A percentile compares a stretch with the other conserved stretches of the same genome.
Conservation (phyloP, 2,888 invertebrate genomes). For the Perizoma flavofasciatum region DNA sequence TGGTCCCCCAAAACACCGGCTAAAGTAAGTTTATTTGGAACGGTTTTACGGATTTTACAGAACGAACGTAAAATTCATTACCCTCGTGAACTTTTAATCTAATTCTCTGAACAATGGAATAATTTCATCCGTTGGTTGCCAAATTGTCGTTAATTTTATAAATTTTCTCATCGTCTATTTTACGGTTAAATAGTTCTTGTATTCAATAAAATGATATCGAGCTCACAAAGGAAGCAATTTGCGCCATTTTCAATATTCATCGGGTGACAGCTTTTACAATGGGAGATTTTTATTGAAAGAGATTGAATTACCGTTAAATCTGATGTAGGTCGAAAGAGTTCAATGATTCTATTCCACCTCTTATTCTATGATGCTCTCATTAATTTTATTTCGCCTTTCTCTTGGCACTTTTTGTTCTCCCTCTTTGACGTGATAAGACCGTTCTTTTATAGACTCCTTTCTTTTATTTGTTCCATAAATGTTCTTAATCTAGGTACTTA, state of each 20-base stretch:
- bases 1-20: constrained; percentile 1
- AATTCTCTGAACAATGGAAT: constrained; percentile 11
- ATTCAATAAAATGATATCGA: constrained; percentile 31
- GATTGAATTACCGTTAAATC: constrained; percentile 24
- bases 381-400: not conserved
- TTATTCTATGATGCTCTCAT: not conserved
- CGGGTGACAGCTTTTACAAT: constrained; percentile 15
- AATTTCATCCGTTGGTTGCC: constrained; percentile 15
- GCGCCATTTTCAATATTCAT: constrained; percentile 27
- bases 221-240: constrained; percentile 34
- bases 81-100: constrained; percentile 24
- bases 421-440: too few relatives aligned
- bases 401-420: not conserved
- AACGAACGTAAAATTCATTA: constrained; percentile 18
- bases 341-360: not conserved
- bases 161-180: constrained; percentile 20
- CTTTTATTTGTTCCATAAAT: too few relatives aligned
- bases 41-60: constrained; percentile 12
- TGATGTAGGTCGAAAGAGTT: constrained; percentile 7
- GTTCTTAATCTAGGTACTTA: too few relatives aligned
- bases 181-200: constrained; percentile 37
- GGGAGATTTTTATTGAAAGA: constrained; percentile 25
- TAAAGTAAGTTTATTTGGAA: constrained; percentile 13
- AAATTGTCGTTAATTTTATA: constrained; percentile 21
- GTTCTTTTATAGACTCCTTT: too few relatives aligned